Evolutionary conservation across 2,113 vertebrate genomes (phyloP), one percentile per base, ranked within the genome.

Genomic region (Ictalurus furcatus): DNA sequence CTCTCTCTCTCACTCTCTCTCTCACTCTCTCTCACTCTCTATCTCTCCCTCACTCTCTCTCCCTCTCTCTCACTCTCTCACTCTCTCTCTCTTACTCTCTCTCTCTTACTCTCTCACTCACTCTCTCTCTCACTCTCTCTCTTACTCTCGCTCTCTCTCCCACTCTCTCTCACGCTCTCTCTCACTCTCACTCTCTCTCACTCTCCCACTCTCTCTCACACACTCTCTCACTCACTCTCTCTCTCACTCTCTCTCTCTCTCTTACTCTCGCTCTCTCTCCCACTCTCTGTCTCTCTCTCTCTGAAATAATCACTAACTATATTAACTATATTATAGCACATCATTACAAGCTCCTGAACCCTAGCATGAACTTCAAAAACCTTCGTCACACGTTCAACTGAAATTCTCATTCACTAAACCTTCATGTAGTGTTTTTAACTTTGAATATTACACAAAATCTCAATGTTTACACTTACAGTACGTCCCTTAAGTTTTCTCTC

Each of bases 361-460:
- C 28, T 30, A 28, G 44, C 19, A 74, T 37, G 3, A 48, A 78
- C 40, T 52, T 48, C 12, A 40, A 3, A 44, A 28, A 25, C 69
- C 67, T 73, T 40, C 34, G 0, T 86, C 11, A 40, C 14, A 76
- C 34, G 8, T 59, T 58, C 40, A 79, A 9, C 74, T 78, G 1
- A 52, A 30, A 37, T 65, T 65, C 61, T 34, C 48, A 7, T 37
- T 34, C 63, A 67, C 17, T 54, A 30, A 78, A 87, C 19, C 40
- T n/a, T 48, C n/a, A 69, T 63, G 76, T 87, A 87, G 86, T 87
- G 86, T 87, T 48, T 79, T 54, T 14, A 87, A 40, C 11, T 54
- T 8, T 54, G 12, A 78, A 78, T 28, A 78, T 44, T 48, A 78
- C 40, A 78, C 34, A 37, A 69, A 71, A 67, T 13, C 23, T 6